phyloP scores from a whole-genome alignment of 2,888 invertebrate species.

The Orchesellides sinensis region DNA sequence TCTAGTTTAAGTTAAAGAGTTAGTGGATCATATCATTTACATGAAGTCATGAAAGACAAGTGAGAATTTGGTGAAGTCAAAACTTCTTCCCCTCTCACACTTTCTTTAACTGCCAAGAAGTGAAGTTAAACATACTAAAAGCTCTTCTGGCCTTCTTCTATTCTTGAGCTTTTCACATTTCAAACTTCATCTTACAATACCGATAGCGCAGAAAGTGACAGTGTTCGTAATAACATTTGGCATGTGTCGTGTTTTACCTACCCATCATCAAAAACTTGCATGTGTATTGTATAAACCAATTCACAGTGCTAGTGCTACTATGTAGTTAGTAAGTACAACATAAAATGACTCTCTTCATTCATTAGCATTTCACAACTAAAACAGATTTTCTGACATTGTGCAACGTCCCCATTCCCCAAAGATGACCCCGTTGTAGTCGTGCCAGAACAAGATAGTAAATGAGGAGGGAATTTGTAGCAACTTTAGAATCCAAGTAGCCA shows the following conservation, averaged over 20 bases:
- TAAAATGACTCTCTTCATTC: neutral
- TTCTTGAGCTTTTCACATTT: neutral
- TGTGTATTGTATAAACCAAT: neutral
- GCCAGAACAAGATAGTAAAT: conserved; percentile 49
- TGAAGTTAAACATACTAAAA: conserved; percentile 25
- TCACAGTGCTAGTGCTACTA: too few species aligned
- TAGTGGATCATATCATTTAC: conserved; percentile 31
- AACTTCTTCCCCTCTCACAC: conserved; percentile 18
- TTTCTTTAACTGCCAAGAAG: conserved; percentile 30
- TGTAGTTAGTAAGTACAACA: too few species aligned
- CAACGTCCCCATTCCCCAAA: conserved; percentile 44
- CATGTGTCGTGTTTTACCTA: neutral
- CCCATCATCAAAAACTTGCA: neutral
- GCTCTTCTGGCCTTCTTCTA: neutral
- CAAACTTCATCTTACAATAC: neutral
- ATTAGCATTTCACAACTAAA: neutral
- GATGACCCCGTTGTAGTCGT: conserved; percentile 50
- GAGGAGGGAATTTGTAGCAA: conserved; percentile 22
- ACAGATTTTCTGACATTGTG: conserved; percentile 43
- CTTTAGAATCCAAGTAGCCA: conserved; percentile 33
- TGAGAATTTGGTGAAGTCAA: conserved; percentile 4
- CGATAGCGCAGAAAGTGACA: conserved; percentile 7
- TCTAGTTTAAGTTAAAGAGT: conserved; percentile 25
- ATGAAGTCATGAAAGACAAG: conserved; percentile 14
- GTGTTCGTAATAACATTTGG: neutral